Evolutionary conservation across 2,888 invertebrate genomes (phyloP), one percentile per base, ranked within the genome.

Genomic region (Drosophila antonietae): DNA sequence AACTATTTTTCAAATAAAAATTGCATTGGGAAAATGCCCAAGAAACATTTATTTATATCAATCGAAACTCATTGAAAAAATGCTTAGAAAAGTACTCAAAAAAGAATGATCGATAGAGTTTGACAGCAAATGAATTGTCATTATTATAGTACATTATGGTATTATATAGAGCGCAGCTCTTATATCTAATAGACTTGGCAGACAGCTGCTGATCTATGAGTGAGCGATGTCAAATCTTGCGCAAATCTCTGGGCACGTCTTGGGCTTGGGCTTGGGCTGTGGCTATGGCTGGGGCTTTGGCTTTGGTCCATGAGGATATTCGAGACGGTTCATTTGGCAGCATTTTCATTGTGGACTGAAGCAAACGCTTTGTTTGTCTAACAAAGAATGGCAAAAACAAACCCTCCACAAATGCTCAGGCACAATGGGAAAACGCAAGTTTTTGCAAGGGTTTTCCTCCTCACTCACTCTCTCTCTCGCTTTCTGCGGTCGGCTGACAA

Each of bases 341-440:
- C 68, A 65, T 73, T 71, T 65, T 41, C 59, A 68, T 69, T 78
- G 63, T 66, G 41, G 37, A 65, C 39, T 53, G 60, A 62, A 70
- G 57, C 64, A 61, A 75, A 55, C 69, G 53, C 71, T 71, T 83
- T 74, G 76, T 87, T 84, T 85, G 78, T 61, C 70, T 75, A 73
- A 66, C 71, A 75, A 83, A 85, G 78, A 78, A 81, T 75, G 71
- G 72, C 68, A 77, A 89, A 79, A 87, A 86, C 84, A 86, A 87
- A 88, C 87, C 87, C 89, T 76, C 75, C 47, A 70, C 47, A 70
- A 58, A 44, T 44, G 47, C 44, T 51, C 37, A 51, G 43, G 33
- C 18, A 64, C 41, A 64, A 66, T 64, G 68, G 41, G 33, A 66
- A 75, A 60, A 35, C 53, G 12, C 14, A 64, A 47, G 37, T 64